phyloP scores from a whole-genome alignment of 1,140 invertebrate species.

The Cephus cinctus region DNA sequence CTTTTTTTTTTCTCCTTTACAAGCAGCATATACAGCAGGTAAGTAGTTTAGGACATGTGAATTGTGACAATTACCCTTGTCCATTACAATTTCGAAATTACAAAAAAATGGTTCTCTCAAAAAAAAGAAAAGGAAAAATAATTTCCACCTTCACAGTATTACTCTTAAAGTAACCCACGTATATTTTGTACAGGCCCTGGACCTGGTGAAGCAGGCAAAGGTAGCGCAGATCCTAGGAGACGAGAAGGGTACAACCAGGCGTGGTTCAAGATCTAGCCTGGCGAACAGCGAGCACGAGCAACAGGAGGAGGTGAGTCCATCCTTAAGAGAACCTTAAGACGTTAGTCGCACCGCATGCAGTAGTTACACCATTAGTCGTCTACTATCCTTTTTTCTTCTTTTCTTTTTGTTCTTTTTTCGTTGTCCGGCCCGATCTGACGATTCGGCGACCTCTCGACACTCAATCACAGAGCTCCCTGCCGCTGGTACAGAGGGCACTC shows the following conservation, averaged over 20 bases:
- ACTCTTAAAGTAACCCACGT: too few species aligned
- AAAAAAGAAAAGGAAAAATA: too few species aligned
- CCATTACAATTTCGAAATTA: too few species aligned
- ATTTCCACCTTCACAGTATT: too few species aligned
- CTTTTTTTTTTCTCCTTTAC: constrained; percentile 51
- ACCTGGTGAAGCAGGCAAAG: constrained; percentile 88
- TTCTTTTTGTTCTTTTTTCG: constrained; percentile 51
- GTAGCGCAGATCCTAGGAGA: constrained; percentile 68
- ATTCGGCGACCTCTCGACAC: constrained; percentile 40
- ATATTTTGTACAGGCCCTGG: constrained; percentile 69
- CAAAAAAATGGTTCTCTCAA: constrained; percentile 11
- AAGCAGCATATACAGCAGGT: constrained; percentile 53
- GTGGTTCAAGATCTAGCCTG: constrained; percentile 49
- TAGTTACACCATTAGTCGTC: constrained; percentile 49
- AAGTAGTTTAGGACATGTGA: constrained; percentile 31
- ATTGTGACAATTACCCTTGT: too few species aligned
- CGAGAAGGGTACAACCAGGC: constrained; percentile 47
- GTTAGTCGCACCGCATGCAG: constrained; percentile 46
- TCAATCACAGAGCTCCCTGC: constrained; percentile 47
- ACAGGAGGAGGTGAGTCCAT: constrained; percentile 51
- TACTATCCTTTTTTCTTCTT: constrained; percentile 54
- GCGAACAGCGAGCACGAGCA: constrained; percentile 51
- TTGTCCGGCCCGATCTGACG: constrained; percentile 47
- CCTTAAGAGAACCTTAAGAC: constrained; percentile 8
- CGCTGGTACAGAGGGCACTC: constrained; percentile 49